phyloP scores from a whole-genome alignment of 2,888 invertebrate species.

The Dicycla oo region DNA sequence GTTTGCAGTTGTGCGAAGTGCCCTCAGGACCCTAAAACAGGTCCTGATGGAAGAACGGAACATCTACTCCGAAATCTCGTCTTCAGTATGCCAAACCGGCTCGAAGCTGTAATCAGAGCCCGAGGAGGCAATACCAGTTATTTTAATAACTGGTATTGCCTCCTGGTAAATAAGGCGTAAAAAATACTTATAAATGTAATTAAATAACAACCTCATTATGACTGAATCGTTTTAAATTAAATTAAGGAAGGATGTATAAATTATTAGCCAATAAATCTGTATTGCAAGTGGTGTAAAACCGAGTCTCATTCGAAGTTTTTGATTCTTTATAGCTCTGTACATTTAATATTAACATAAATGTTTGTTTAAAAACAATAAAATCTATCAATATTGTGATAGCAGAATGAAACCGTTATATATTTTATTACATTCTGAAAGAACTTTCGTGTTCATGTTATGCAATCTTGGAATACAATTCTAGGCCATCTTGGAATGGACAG shows the following conservation, averaged over 20 bases:
- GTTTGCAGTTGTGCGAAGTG: too few species aligned
- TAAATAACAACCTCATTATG: neutral
- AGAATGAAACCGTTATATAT: neutral
- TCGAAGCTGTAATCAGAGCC: too few species aligned
- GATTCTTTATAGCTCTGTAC: neutral
- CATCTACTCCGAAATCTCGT: too few species aligned
- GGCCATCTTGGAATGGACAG: too few species aligned
- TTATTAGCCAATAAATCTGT: conserved; percentile 2
- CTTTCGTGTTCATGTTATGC: conserved; percentile 2
- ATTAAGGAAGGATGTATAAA: neutral
- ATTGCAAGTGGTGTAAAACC: neutral
- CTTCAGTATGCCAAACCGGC: too few species aligned
- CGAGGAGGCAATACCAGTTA: too few species aligned
- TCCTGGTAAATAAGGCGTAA: too few species aligned
- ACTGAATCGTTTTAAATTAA: neutral
- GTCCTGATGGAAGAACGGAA: too few species aligned
- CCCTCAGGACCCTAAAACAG: too few species aligned
- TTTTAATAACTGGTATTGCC: too few species aligned
- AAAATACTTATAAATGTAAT: too few species aligned
- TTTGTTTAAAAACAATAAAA: conserved; percentile 14
- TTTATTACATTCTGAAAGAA: neutral
- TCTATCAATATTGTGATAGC: conserved; percentile 18
- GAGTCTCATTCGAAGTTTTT: conserved; percentile 8
- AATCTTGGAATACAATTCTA: too few species aligned
- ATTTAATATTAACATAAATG: neutral